Base-by-base conservation (phyloP, 2,888 invertebrate species). In the Phorcus lineatus region DNA sequence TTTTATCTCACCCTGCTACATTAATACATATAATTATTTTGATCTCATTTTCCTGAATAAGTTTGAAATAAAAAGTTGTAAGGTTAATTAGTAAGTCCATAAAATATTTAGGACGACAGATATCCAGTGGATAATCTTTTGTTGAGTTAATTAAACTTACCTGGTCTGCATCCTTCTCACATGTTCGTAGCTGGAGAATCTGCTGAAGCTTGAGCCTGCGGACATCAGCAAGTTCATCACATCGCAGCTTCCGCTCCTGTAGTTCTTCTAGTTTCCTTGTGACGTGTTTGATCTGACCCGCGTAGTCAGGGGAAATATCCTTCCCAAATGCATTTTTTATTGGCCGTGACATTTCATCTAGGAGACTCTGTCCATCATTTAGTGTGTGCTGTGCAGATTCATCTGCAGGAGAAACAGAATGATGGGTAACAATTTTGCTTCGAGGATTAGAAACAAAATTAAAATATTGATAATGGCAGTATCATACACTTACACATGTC, bases 151-250 rank as follows among this genome's bases (percentile, higher is more conserved):
- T 2, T 4, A 36, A 13, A n/a, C 77, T 52, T 84, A 95, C 95
- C 94, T 96, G 96, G 81, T 95, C 94, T 0, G 95, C 96, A 90
- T 97, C 97, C 87, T 94, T 94, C 92, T 97, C 97, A 91, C 96
- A 96, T 28, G 95, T 95, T 87, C 95, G 94, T 86, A 97, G 95
- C 91, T 96, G 95, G 77, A 96, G 90, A 84, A 96, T 95, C 94
- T 97, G 96, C 90, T 96, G 96, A 86, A 97, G 93, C 81, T 96
- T 96, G 82, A 97, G 93, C 91, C 96, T 95, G 90, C 96, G 95
- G 85, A 96, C 93, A 88, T 96, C 96, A 2, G 96, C 95, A 87
- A 96, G 95, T 88, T 96, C 96, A 85, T 93, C 92, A 85, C 92
- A 93, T 66, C 95, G 94, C 90, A 96, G 95, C 86, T 96, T 95